A percentile compares a stretch with the other conserved stretches of the same genome.
Evolutionary conservation across 2,113 vertebrate species (phyloP).

Genomic region (Pachycephala philippinensis): DNA sequence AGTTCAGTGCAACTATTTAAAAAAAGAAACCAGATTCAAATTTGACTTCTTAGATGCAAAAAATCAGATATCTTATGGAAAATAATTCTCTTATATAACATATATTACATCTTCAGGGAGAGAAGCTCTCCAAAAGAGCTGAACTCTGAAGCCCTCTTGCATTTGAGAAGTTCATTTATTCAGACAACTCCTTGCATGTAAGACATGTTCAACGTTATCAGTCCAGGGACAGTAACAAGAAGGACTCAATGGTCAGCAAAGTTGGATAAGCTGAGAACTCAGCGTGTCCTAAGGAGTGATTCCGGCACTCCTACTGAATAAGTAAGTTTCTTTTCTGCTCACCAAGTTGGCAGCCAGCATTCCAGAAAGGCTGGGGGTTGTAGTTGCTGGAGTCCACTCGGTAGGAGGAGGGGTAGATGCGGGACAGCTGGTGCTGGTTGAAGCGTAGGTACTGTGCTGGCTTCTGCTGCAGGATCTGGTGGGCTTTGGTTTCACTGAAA

Average conservation of each 20-base stretch:
- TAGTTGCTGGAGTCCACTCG: slow-evolving; percentile 97
- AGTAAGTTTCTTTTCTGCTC: background rate
- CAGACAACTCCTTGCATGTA: background rate
- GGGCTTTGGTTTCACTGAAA: slow-evolving; percentile 94
- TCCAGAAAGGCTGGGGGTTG: slow-evolving; percentile 98
- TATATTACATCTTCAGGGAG: background rate
- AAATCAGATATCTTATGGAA: background rate
- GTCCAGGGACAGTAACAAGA: background rate
- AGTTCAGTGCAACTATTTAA: slow-evolving; percentile 90
- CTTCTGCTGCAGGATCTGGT: slow-evolving; percentile 94
- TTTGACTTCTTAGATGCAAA: background rate
- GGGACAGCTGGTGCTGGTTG: slow-evolving; percentile 93
- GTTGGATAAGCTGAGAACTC: background rate
- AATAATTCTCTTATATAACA: background rate
- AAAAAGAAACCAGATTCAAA: background rate
- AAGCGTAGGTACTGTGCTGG: slow-evolving; percentile 82
- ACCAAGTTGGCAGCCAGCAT: slow-evolving; percentile 93
- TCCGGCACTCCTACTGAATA: background rate
- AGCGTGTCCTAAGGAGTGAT: background rate
- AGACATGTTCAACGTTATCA: background rate
- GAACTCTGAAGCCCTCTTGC: background rate
- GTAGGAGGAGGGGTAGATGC: slow-evolving; percentile 95
- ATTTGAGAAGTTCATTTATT: background rate
- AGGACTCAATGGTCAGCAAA: background rate
- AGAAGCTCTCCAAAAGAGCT: background rate